Base-by-base conservation (phyloP, 2,113 vertebrate species). In the Amblyopsis rosae region DNA sequence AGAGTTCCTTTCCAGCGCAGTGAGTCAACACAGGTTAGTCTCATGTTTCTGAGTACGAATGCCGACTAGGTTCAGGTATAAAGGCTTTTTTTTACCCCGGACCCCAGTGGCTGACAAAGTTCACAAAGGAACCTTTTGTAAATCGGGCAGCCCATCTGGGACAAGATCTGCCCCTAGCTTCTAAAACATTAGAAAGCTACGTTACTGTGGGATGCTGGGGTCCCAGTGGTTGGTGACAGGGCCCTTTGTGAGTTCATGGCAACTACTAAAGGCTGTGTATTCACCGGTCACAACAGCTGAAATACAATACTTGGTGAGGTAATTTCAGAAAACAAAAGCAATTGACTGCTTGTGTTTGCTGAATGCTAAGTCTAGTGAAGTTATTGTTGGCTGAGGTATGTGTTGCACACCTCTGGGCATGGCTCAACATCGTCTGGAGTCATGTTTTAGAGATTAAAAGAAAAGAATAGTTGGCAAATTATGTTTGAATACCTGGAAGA, bases 81-180 rank as follows among this genome's bases (percentile, higher is more conserved):
- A 85, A 81, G 75, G 17, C n/a, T 77, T 77, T 80, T 72, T 59
- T 68, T 16, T 77, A 41, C 12, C 45, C 49, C 54, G 51, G 64
- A 79, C 75, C 68, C 76, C 41, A 67, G 62, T 59, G 72, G 69
- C 73, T 80, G 55, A 83, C 69, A 80, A 73, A 62, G 70, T n/a
- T 81, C 75, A 90, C 90, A 93, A 91, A 85, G 79, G 63, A 80
- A 15, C 75, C 75, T 88, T 90, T 88, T 91, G 86, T 91, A 76
- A 85, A 68, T 8, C 68, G 79, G 67, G 76, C 69, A 84, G 85
- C 60, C 86, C 72, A 88, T 88, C 74, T 87, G 86, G 76, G 86
- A 87, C 75, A 67, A 69, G 66, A 62, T 45, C 11, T 76, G 61
- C 76, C 75, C 65, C 76, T 60, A 70, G 60, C 47, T 75, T 66